phyloP scores from a whole-genome alignment of 2,113 vertebrate genomes.

The Regulus satrapa region DNA sequence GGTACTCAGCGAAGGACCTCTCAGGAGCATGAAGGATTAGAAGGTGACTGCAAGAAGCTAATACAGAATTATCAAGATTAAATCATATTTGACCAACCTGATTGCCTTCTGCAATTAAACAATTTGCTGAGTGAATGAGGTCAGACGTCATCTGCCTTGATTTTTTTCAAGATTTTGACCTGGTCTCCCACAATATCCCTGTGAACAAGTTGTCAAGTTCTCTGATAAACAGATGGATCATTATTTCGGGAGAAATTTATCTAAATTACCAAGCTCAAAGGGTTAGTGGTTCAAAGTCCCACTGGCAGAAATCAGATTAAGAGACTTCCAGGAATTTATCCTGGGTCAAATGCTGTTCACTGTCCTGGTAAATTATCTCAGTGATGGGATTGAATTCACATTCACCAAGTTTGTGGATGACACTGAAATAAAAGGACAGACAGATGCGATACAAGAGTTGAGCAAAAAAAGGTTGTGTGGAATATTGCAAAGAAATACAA shows the following conservation, averaged over 20 bases:
- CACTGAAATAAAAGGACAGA: not conserved
- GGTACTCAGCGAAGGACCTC: not conserved
- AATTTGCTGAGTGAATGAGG: not conserved
- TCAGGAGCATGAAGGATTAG: not conserved
- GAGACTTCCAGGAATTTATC: not conserved
- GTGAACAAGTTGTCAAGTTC: not conserved
- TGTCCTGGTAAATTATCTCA: not conserved
- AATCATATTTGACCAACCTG: not conserved
- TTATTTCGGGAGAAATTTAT: not conserved
- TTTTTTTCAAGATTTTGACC: not conserved
- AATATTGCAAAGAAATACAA: not conserved
- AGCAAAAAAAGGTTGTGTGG: accelerated
- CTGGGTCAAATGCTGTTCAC: not conserved
- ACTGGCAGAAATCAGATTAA: not conserved
- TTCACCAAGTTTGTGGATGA: not conserved
- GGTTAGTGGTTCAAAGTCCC: not conserved
- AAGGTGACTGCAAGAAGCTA: not conserved
- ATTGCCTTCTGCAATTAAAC: not conserved
- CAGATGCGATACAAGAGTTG: not conserved
- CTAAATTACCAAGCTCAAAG: not conserved
- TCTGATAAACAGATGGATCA: not conserved
- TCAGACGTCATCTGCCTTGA: not conserved
- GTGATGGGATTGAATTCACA: not conserved
- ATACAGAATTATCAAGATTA: not conserved
- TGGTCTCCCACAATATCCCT: not conserved